Conservation (phyloP, 1,140 invertebrate genomes). For the Medauroidea extradentata region DNA sequence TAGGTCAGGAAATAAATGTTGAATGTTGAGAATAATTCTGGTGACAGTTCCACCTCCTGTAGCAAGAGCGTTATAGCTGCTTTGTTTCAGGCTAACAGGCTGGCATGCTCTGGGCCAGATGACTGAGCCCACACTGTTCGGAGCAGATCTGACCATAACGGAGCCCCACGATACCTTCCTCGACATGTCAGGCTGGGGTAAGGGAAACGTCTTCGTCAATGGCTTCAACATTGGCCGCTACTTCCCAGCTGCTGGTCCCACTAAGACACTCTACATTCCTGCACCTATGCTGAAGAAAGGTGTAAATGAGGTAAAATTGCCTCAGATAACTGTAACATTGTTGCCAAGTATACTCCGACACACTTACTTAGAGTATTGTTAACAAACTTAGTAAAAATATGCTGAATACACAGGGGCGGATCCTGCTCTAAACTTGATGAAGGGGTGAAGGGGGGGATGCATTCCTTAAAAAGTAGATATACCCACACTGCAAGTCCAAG, state of each 20-base stretch:
- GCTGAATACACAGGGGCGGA: no score
- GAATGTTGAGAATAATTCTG: background rate
- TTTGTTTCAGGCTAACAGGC: slow-evolving; percentile 15
- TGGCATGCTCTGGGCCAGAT: slow-evolving; percentile 12
- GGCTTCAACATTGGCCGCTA: slow-evolving; percentile 60
- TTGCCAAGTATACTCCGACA: no score
- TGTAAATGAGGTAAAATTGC: slow-evolving; percentile 44
- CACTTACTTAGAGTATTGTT: no score
- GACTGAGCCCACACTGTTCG: slow-evolving; percentile 32
- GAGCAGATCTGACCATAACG: slow-evolving; percentile 28
- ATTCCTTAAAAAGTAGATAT: no score
- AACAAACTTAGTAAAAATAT: no score
- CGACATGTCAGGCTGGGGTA: slow-evolving; percentile 45
- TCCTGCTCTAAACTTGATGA: no score
- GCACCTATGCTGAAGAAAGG: slow-evolving; percentile 49
- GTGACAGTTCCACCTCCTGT: background rate
- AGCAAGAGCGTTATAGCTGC: no score
- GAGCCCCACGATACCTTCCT: slow-evolving; percentile 39
- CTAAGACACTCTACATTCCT: slow-evolving; percentile 55
- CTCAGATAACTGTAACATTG: no score
- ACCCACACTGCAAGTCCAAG: no score
- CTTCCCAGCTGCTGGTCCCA: slow-evolving; percentile 48
- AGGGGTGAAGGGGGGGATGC: no score
- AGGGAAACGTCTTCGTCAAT: slow-evolving; percentile 61
- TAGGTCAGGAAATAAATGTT: no score